Evolutionary conservation across 2,797 vertebrate species (phyloP), one percentile per base, ranked within the genome.

Genomic region (Acanthurus leucopareius): DNA sequence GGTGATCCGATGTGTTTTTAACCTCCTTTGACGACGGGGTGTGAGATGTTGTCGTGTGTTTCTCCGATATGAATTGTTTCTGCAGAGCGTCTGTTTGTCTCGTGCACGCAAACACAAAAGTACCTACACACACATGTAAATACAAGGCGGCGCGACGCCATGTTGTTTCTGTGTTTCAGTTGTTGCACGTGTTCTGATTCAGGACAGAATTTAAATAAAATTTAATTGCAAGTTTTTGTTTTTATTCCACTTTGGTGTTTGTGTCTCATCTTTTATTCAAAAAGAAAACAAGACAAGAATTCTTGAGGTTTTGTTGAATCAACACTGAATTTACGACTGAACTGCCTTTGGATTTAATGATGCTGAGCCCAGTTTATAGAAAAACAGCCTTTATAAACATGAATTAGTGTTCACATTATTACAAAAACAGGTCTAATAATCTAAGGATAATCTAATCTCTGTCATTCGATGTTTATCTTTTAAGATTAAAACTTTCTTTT

Each of bases 111-210:
- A 69, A 83, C 44, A 25, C 65, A 51, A 62, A 40, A 19, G 35
- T 47, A 65, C 40, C 4, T 0, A 63, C 71, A 32, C 19, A 80
- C 77, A 57, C 10, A 17, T 86, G 84, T 89, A 88, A 82, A 88
- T 84, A 86, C 9, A 16, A 62, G 71, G 53, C 49, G 73, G 25
- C 16, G 58, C 65, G 73, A 58, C 10, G 71, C 75, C 76, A 58
- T 77, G 40, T 76, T 80, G 83, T 86, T 75, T 84, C 62, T 83
- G 82, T 84, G 88, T 79, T 88, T 61, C 79, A 80, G 66, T 83
- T 87, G 87, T 82, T 92, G 92, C 91, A 92, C 88, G 87, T 87
- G 80, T 89, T 86, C 79, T 52, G 64, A 76, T 87, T 65, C 82
- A 80, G 86, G 79, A 86, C 69, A 82, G 68, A 82, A 82, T 75